phyloP scores from a whole-genome alignment of 1,140 invertebrate species.

The Amyelois transitella region DNA sequence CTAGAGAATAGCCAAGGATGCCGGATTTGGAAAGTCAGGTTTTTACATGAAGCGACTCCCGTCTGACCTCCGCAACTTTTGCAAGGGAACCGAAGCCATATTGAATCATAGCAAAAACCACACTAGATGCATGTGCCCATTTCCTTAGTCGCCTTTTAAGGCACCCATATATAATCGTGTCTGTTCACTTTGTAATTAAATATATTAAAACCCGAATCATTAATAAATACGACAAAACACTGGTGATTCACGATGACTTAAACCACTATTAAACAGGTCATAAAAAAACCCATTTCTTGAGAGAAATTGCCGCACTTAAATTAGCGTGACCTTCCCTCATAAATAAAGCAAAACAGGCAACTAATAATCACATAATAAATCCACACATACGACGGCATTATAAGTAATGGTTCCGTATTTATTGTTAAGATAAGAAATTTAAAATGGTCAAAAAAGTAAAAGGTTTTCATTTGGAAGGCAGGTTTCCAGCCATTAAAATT shows the following conservation, averaged over 20 bases:
- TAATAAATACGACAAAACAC: neutral
- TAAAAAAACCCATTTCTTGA: neutral
- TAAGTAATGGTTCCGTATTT: neutral
- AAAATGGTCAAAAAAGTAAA: conserved; percentile 2
- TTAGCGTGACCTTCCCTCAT: neutral
- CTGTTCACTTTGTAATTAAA: too few species aligned
- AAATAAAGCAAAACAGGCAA: conserved; percentile 2
- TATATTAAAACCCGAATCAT: neutral
- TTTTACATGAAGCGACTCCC: too few species aligned
- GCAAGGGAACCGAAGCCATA: too few species aligned
- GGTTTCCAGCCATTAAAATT: too few species aligned
- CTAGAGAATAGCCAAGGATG: too few species aligned
- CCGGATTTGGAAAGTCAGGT: too few species aligned
- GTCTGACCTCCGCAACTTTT: too few species aligned
- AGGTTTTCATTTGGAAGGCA: too few species aligned
- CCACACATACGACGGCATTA: neutral
- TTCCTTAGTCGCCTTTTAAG: too few species aligned
- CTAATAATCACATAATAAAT: conserved; percentile 3
- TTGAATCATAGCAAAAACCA: too few species aligned
- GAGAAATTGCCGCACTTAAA: neutral
- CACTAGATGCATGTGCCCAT: too few species aligned
- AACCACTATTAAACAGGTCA: neutral
- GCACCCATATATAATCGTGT: too few species aligned
- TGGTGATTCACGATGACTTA: neutral
- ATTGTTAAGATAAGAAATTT: neutral